Conservation (phyloP, 2,797 vertebrate genomes). For the Enteromius mattozi region DNA sequence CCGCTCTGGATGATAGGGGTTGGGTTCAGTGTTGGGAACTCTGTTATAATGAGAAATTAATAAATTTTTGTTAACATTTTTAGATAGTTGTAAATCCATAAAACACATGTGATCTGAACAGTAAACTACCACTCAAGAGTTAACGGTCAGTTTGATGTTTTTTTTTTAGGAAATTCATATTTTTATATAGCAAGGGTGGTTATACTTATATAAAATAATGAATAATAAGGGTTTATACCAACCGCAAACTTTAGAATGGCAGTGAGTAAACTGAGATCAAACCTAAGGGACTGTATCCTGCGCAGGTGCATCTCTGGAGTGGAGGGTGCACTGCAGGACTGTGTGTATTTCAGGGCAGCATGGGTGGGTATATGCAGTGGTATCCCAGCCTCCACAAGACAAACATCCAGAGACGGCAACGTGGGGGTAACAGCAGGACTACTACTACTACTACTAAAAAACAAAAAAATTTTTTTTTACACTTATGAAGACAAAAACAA, state of each 20-base stretch:
- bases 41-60: conserved; percentile 67
- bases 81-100: neutral
- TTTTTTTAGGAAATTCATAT: neutral
- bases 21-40: conserved; percentile 73
- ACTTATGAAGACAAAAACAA: conserved; percentile 12
- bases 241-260: neutral
- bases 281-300: conserved; percentile 85
- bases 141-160: neutral
- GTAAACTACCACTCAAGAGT: neutral
- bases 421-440: conserved; percentile 77
- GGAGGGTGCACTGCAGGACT: conserved; percentile 81
- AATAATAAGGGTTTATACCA: neutral
- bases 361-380: conserved; percentile 66
- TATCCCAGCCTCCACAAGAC: conserved; percentile 65
- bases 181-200: neutral
- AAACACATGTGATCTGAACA: neutral
- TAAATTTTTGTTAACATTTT: neutral
- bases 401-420: conserved; percentile 75
- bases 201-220: neutral
- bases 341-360: conserved; percentile 70
- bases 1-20: conserved; percentile 65
- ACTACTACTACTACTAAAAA: conserved; percentile 66
- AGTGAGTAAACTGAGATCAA: conserved; percentile 8
- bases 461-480: conserved; percentile 11
- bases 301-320: conserved; percentile 84